Evolutionary conservation across 30 jellyfish, hydroid and myxozoan genomes (phyloP).

Genomic region (Hydra vulgaris): DNA sequence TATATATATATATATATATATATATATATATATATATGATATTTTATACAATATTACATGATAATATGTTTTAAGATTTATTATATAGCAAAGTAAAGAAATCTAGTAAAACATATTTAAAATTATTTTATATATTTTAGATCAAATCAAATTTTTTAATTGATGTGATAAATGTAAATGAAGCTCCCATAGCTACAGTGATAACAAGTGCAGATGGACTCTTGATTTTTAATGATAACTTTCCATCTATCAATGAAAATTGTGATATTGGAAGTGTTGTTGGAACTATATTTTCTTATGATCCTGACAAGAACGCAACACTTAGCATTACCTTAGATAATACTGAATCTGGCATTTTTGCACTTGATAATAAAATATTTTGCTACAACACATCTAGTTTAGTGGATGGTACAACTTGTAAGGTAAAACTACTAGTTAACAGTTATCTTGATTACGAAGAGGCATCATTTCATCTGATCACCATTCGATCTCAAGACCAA

Average conservation of each 20-base stretch:
- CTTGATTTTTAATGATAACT: conserved; percentile 25
- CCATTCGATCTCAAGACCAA: conserved; percentile 28
- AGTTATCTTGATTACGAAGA: conserved; percentile 46
- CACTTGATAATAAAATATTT: conserved; percentile 6
- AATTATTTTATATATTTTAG: background rate
- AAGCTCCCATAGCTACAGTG: conserved; percentile 19
- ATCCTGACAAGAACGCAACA: conserved; percentile 38
- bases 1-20: too few relatives aligned
- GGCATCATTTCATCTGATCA: background rate
- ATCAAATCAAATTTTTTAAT: conserved; percentile 25
- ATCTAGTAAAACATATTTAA: too few relatives aligned
- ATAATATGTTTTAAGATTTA: too few relatives aligned
- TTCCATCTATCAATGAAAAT: conserved; percentile 41
- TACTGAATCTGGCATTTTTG: conserved; percentile 44
- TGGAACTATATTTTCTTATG: conserved; percentile 49
- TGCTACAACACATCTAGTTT: conserved; percentile 17
- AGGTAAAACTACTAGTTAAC: conserved; percentile 32
- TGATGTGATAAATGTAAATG: conserved; percentile 50
- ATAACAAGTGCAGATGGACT: conserved; percentile 11
- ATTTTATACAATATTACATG: too few relatives aligned
- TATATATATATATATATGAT: too few relatives aligned
- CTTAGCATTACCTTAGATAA: conserved; percentile 50
- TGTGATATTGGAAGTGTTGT: conserved; percentile 44
- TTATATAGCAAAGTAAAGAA: too few relatives aligned
- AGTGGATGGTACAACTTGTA: conserved; percentile 32